Evolutionary conservation across 2,797 vertebrate species (phyloP).

Genomic region (Hephaestus fuliginosus): DNA sequence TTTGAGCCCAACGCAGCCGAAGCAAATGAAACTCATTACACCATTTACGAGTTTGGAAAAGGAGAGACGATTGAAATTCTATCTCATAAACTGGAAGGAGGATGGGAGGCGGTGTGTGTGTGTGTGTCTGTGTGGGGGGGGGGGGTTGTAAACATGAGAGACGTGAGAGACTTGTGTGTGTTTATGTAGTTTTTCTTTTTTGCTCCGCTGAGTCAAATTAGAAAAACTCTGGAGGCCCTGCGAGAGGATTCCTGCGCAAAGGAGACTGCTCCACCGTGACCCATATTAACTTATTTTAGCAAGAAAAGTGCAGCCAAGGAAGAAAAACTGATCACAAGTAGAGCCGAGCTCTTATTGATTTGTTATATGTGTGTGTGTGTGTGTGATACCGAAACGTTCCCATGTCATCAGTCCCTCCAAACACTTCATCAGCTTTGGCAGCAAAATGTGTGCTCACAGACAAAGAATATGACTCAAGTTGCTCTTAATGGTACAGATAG

Average conservation of each 20-base stretch:
- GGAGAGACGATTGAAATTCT: slow-evolving; percentile 80
- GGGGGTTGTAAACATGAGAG: slow-evolving; percentile 71
- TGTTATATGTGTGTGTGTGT: background rate
- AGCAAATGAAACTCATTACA: slow-evolving; percentile 85
- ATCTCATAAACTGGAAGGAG: slow-evolving; percentile 69
- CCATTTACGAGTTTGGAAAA: slow-evolving; percentile 80
- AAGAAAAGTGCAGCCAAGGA: background rate
- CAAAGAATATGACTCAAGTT: too few relatives aligned
- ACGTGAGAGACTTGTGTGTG: slow-evolving; percentile 64
- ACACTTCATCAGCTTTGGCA: background rate
- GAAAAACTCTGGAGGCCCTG: slow-evolving; percentile 41
- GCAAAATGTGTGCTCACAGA: too few relatives aligned
- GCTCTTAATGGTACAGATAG: too few relatives aligned
- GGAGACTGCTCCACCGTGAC: slow-evolving; percentile 34
- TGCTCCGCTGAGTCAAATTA: slow-evolving; percentile 47
- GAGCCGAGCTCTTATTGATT: background rate
- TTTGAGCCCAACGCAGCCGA: slow-evolving; percentile 76
- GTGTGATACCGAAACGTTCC: slow-evolving; percentile 22
- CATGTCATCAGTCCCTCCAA: slow-evolving; percentile 5
- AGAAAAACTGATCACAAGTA: background rate
- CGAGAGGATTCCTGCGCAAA: slow-evolving; percentile 24
- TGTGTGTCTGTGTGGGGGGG: background rate
- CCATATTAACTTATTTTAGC: background rate
- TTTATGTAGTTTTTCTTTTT: slow-evolving; percentile 56
- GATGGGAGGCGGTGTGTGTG: background rate